A percentile compares a stretch with the other conserved stretches of the same genome.
Conservation (phyloP, 1,140 invertebrate genomes). For the Antheraea pernyi region DNA sequence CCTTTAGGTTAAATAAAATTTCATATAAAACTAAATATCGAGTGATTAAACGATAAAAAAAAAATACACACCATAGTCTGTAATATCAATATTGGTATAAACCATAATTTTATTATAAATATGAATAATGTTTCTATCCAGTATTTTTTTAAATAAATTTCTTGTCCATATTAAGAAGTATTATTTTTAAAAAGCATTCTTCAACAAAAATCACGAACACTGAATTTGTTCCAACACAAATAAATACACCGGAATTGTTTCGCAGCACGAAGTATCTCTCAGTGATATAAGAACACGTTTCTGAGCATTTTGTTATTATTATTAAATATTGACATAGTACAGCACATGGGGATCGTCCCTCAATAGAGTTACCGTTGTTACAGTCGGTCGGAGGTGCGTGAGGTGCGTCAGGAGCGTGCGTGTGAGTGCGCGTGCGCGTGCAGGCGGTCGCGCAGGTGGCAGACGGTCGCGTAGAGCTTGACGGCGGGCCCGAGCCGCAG, state of each 20-base stretch:
- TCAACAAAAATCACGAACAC: neutral
- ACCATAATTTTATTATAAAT: neutral
- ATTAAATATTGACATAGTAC: conserved; percentile 16
- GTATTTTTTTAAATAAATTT: neutral
- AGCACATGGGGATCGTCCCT: no score
- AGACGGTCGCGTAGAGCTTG: conserved; percentile 72
- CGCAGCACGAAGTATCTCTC: neutral
- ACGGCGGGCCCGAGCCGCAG: conserved; percentile 92
- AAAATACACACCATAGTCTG: neutral
- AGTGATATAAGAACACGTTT: neutral
- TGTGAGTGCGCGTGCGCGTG: conserved; percentile 15
- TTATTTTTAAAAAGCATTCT: neutral
- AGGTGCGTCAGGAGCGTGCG: no score
- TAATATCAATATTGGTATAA: neutral
- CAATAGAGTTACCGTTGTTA: no score
- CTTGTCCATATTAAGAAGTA: neutral
- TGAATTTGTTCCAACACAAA: neutral
- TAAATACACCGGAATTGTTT: neutral
- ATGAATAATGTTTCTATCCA: neutral
- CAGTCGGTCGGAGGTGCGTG: no score
- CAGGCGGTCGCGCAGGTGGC: conserved; percentile 7
- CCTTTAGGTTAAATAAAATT: neutral
- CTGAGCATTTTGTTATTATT: neutral
- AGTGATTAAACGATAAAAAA: neutral
- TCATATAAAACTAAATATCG: neutral